These are phyloP conservation scores for Siderastrea radians DNA, from an alignment of 92 coral and sea anemone genomes.

Conservation along the genomic window DNA sequence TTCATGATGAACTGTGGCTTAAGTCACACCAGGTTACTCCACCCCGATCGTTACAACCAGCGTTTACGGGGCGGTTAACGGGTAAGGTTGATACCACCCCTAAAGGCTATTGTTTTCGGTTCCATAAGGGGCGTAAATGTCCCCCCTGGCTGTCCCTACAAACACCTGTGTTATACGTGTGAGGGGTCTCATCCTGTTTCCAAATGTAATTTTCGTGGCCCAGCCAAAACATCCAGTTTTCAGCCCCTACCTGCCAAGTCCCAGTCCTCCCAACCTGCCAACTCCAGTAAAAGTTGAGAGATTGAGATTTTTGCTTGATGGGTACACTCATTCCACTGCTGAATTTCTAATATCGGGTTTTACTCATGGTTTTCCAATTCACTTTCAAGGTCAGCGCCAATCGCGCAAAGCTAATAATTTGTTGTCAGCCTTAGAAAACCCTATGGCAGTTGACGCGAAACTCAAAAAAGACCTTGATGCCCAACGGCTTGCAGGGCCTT, in stretches of 20 bases:
- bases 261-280: constrained; percentile 35
- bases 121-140: constrained; percentile 53
- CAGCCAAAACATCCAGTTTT: not conserved
- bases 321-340: constrained; percentile 52
- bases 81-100: constrained; percentile 31
- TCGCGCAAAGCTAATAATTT: constrained; percentile 24
- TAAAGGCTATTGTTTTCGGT: constrained; percentile 47
- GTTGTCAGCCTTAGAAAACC: constrained; percentile 24
- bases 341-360: constrained; percentile 51
- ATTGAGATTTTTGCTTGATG: constrained; percentile 10
- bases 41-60: not conserved
- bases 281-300: constrained; percentile 74
- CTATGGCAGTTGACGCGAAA: constrained; percentile 21
- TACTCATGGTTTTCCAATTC: constrained; percentile 58
- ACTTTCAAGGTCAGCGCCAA: constrained; percentile 47
- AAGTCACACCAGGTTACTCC: constrained; percentile 32
- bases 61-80: not conserved
- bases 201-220: constrained; percentile 67
- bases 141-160: constrained; percentile 41
- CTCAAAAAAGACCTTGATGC: constrained; percentile 34
- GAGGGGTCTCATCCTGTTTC: constrained; percentile 46
- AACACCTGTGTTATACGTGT: constrained; percentile 64
- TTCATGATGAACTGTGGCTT: constrained; percentile 67
- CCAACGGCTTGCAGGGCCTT: constrained; percentile 62
- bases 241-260: constrained; percentile 32